phyloP scores from a whole-genome alignment of 2,797 vertebrate species.

The Pseudochirops cupreus region DNA sequence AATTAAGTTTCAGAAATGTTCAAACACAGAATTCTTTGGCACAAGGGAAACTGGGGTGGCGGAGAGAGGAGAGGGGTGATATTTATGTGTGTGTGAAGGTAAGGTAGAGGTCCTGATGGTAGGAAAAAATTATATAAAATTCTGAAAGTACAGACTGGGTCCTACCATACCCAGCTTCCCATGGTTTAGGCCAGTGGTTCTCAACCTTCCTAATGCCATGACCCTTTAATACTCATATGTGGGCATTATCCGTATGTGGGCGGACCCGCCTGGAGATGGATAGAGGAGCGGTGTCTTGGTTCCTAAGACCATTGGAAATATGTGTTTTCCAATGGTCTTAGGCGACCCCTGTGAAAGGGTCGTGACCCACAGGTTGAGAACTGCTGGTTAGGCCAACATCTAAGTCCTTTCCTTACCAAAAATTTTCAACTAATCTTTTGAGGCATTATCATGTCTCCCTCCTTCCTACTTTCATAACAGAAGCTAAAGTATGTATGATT shows the following conservation, averaged over 20 bases:
- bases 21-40: neutral
- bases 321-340: too few species aligned
- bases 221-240: too few species aligned
- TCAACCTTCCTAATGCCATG: too few species aligned
- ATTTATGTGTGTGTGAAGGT: neutral
- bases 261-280: too few species aligned
- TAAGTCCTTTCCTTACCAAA: neutral
- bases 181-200: neutral
- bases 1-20: conserved; percentile 38
- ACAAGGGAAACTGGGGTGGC: neutral
- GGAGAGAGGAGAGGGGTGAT: neutral
- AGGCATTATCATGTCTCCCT: too few species aligned
- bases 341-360: too few species aligned
- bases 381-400: neutral
- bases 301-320: too few species aligned
- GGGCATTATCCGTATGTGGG: too few species aligned
- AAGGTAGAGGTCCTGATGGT: neutral
- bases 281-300: too few species aligned
- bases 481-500: neutral
- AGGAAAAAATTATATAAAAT: neutral
- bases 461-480: neutral
- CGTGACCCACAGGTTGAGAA: too few species aligned
- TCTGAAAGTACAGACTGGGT: neutral
- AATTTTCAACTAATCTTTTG: neutral
- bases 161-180: neutral